Base-by-base conservation (phyloP, 2,113 vertebrate species). In the Salvelinus alpinus region DNA sequence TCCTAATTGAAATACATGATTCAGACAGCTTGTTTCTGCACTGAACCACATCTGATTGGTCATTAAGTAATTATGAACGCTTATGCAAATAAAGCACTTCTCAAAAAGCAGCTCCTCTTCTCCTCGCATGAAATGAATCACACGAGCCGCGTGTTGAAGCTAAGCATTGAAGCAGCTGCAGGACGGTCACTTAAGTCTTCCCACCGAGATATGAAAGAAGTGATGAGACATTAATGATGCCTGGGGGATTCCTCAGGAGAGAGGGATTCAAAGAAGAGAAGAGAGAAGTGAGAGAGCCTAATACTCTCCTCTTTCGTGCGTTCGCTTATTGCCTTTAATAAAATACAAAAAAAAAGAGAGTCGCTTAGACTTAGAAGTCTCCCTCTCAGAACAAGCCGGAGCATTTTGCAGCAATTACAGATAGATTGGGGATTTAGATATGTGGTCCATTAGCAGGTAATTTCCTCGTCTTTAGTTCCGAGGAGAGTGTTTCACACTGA, bases 51-150 rank as follows among this genome's bases (percentile, higher is more conserved):
- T 96, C 96, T 96, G 96, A 97, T 97, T 96, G 92, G 93, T 96
- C 96, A 95, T 98, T 96, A 98, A 95, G 94, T 96, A 95, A 97
- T 98, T 98, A 97, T 94, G 92, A 95, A 97, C 95, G 95, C 94
- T 97, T 96, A 98, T 97, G 94, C 93, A 95, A 97, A 96, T 94
- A 96, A 94, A 96, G 93, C 92, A 94, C 93, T 94, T 95, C 95
- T 96, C 93, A 95, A 94, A 95, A 82, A 82, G 74, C 51, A 84
- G 89, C 82, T 82, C 87, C 60, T 57, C 64, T 67, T 75, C 69
- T 91, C 88, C 88, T 88, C 81, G 87, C 83, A 68, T 72, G 80
- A 90, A 91, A 94, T 91, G 91, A 94, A 92, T 93, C 91, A 90
- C 86, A 88, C 89, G 88, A 90, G 91, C 84, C 90, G 89, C 90